Conservation (phyloP, 2,113 vertebrate species). For the Strigops habroptila region DNA sequence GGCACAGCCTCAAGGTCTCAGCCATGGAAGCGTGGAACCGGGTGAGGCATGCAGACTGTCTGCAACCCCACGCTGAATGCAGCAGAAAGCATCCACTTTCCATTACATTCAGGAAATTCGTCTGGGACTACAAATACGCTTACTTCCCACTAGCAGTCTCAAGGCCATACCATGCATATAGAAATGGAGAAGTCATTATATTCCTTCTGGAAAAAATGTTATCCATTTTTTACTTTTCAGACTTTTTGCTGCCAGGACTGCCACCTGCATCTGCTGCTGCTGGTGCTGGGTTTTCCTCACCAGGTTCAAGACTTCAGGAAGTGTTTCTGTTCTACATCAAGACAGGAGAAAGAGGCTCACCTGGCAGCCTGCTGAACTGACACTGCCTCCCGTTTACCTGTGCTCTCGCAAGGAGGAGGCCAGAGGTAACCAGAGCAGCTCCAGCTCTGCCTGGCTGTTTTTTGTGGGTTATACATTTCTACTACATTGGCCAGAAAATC, state of each 20-base stretch:
- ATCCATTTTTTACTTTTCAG: neutral
- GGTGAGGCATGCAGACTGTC: neutral
- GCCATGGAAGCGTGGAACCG: fast-evolving
- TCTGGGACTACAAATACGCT: neutral
- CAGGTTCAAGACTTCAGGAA: neutral
- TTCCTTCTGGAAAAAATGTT: neutral
- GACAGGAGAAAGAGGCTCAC: neutral
- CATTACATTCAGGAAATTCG: neutral
- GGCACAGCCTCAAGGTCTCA: neutral
- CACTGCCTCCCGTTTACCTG: no score
- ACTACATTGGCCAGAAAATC: neutral
- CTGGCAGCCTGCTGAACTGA: neutral
- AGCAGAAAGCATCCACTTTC: neutral
- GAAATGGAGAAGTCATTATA: neutral
- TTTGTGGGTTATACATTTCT: neutral
- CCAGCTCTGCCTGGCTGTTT: neutral
- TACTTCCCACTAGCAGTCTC: neutral
- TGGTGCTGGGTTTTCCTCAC: fast-evolving
- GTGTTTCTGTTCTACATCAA: neutral
- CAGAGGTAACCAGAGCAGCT: neutral
- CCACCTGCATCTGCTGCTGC: fast-evolving
- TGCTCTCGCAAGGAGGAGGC: neutral
- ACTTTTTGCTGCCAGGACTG: neutral
- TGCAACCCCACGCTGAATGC: neutral
- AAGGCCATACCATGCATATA: neutral